These are phyloP conservation scores for Ammospiza nelsoni DNA, from an alignment of 2,113 vertebrate species.

Conservation along the genomic window DNA sequence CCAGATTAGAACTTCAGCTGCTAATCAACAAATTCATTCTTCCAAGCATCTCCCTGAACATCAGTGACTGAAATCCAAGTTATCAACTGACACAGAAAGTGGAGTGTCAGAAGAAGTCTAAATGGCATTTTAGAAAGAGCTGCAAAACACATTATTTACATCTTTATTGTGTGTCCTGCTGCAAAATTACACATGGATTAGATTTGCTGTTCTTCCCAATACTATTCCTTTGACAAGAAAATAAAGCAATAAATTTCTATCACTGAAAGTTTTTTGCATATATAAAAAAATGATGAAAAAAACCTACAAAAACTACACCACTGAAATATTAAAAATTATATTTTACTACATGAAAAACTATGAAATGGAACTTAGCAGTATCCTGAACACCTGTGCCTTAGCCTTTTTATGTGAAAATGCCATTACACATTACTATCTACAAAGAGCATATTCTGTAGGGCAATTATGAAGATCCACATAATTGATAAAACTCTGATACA, in stretches of 20 bases:
- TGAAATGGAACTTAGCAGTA: background rate
- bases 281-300: background rate
- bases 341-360: background rate
- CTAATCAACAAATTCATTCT: background rate
- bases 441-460: background rate
- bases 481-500: background rate
- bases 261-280: background rate
- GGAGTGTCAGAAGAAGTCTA: background rate
- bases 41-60: background rate
- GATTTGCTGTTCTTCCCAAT: background rate
- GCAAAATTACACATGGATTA: background rate
- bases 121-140: background rate
- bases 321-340: background rate
- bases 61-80: background rate
- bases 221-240: background rate
- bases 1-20: background rate
- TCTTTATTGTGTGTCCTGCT: background rate
- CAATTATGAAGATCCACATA: background rate
- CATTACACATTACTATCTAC: background rate
- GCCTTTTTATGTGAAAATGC: background rate
- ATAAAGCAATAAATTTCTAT: background rate
- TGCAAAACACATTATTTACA: background rate
- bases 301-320: background rate
- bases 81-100: background rate
- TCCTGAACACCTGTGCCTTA: background rate